Conservation (phyloP, 2,888 invertebrate species). For the Eretmocerus hayati region DNA sequence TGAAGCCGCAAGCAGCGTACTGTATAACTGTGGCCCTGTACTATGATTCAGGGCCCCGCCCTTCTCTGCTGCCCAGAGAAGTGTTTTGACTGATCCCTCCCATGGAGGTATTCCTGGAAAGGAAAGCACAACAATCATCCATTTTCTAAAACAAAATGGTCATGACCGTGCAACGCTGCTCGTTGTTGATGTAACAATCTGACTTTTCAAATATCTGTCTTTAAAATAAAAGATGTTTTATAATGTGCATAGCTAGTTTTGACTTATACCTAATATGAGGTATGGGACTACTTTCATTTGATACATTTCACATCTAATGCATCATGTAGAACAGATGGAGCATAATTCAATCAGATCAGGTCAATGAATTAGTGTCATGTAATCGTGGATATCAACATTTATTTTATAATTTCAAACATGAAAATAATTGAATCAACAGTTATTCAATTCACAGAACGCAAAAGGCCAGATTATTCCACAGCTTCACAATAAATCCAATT, state of each 20-base stretch:
- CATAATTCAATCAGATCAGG: background rate
- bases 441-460: too few species aligned
- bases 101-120: conserved; percentile 1
- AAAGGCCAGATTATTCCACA: too few species aligned
- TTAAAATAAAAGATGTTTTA: conserved; percentile 19
- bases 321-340: background rate
- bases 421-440: too few species aligned
- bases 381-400: too few species aligned
- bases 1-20: conserved; percentile 38
- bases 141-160: conserved; percentile 15
- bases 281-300: too few species aligned
- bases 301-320: too few species aligned
- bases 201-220: conserved; percentile 14
- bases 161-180: conserved; percentile 18
- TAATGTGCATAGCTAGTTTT: too few species aligned
- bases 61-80: conserved; percentile 8
- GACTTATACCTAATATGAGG: too few species aligned
- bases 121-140: conserved; percentile 19
- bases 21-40: conserved; percentile 16
- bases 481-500: too few species aligned
- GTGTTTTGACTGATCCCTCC: conserved; percentile 11
- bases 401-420: too few species aligned
- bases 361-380: conserved; percentile 5
- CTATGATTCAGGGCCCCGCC: conserved; percentile 1
- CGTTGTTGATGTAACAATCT: conserved; percentile 18